Evolutionary conservation across 2,797 vertebrate species (phyloP), one percentile per base, ranked within the genome.

Genomic region (Chrysocyon brachyurus): DNA sequence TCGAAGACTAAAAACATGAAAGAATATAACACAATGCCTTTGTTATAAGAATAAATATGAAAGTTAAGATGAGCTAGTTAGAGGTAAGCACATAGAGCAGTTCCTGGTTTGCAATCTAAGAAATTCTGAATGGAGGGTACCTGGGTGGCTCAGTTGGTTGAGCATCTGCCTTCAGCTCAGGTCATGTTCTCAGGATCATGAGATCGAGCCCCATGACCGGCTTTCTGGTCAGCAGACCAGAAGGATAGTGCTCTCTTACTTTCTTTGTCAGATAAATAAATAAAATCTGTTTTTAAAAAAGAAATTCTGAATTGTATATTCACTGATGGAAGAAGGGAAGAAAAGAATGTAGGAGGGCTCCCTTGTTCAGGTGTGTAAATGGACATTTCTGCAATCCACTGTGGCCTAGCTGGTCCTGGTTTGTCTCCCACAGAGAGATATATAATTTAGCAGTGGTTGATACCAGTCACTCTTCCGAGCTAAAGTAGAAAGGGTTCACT

Each of bases 1-100:
- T 77, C 82, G 63, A 91, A 85, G 78, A 94, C 81, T 61, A 40
- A 81, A 91, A 90, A 16, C 33, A 89, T 70, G 10, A 57, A 75
- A 72, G 57, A 61, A 61, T 79, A 6, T 33, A 63, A 63, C 11
- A n/a, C 3, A 78, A 36, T 66, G 28, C 1, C 19, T 87, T 87
- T 61, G 3, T 61, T 49, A 72, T 10, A 75, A 77, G 66, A 90
- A 77, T 92, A 33, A 87, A 64, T 54, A 59, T 33, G 57, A 52
- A 28, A 57, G 17, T 12, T 52, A 94, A 81, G 72, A 54, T 68
- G 54, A 87, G 1, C 12, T 21, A 79, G 28, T 21, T 61, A 59
- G 49, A 64, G 26, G 33, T 66, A 36, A 49, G 17, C 5, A 87
- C 19, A 1, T 5, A 26, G 49, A n/a, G n/a, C 17, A 72, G 59